Evolutionary conservation across 2,888 invertebrate species (phyloP).

Genomic region (Cotesia congregata): DNA sequence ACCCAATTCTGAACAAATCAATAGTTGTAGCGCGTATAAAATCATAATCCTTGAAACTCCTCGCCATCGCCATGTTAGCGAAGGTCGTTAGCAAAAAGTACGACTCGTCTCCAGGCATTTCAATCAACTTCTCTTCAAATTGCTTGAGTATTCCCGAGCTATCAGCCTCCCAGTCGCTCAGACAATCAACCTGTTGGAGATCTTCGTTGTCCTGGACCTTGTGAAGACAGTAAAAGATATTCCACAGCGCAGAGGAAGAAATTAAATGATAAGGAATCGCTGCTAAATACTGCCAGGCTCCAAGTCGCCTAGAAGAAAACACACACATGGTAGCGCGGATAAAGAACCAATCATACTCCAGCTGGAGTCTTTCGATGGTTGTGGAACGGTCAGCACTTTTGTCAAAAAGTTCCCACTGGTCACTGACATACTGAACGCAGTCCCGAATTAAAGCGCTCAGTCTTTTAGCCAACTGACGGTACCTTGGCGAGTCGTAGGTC

Average conservation of each 20-base stretch:
- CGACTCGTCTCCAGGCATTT: constrained; percentile 80
- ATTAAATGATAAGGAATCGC: constrained; percentile 79
- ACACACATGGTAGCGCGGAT: constrained; percentile 79
- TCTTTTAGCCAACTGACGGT: constrained; percentile 80
- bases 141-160: constrained; percentile 72
- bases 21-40: constrained; percentile 78
- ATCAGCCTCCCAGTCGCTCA: constrained; percentile 70
- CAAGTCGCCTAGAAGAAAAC: constrained; percentile 79
- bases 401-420: constrained; percentile 77
- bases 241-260: constrained; percentile 76
- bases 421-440: constrained; percentile 80
- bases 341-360: constrained; percentile 83
- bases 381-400: constrained; percentile 69
- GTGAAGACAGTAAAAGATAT: constrained; percentile 77
- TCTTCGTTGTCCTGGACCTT: constrained; percentile 71
- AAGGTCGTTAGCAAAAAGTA: constrained; percentile 84
- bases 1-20: constrained; percentile 83
- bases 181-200: constrained; percentile 38
- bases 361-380: constrained; percentile 74
- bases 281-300: constrained; percentile 87
- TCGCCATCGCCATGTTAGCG: constrained; percentile 83
- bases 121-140: constrained; percentile 77
- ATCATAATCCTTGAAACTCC: constrained; percentile 74
- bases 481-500: constrained; percentile 77
- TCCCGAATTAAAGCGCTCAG: constrained; percentile 79